Conservation (phyloP, 1,140 invertebrate genomes). For the Drosophila takahashii region DNA sequence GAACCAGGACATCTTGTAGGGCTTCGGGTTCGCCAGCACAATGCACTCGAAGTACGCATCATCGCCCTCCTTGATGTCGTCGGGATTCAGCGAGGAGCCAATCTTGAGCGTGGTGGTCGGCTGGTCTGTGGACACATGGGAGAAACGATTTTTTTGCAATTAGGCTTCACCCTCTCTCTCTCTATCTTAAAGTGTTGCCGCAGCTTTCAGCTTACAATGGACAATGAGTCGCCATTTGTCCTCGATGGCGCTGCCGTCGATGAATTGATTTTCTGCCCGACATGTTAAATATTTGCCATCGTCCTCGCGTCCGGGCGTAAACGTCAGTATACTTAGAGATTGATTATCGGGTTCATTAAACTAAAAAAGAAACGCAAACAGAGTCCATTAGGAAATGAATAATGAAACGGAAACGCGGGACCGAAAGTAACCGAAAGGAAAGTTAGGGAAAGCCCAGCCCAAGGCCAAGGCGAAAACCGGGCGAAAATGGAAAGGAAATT, state of each 20-base stretch:
- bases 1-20: slow-evolving; percentile 93
- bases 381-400: slow-evolving; percentile 82
- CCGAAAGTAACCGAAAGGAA: slow-evolving; percentile 31
- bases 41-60: slow-evolving; percentile 93
- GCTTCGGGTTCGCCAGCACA: slow-evolving; percentile 92
- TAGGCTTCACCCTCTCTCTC: slow-evolving; percentile 40
- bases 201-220: slow-evolving; percentile 87
- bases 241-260: slow-evolving; percentile 92
- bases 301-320: slow-evolving; percentile 92
- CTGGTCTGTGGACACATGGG: slow-evolving; percentile 86
- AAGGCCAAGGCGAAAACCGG: slow-evolving; percentile 28
- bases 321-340: slow-evolving; percentile 92
- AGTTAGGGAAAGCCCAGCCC: slow-evolving; percentile 27
- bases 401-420: slow-evolving; percentile 59
- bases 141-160: slow-evolving; percentile 55
- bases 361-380: slow-evolving; percentile 86
- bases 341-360: slow-evolving; percentile 93
- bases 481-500: slow-evolving; percentile 64
- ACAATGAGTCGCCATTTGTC: slow-evolving; percentile 92
- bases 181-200: not conserved
- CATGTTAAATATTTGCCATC: slow-evolving; percentile 95
- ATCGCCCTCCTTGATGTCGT: slow-evolving; percentile 94
- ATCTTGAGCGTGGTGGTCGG: slow-evolving; percentile 91
- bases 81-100: slow-evolving; percentile 91
- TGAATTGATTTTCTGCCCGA: slow-evolving; percentile 93